A percentile compares a stretch with the other conserved stretches of the same genome.
Conservation (phyloP, 2,113 vertebrate species). For the Talpa occidentalis region DNA sequence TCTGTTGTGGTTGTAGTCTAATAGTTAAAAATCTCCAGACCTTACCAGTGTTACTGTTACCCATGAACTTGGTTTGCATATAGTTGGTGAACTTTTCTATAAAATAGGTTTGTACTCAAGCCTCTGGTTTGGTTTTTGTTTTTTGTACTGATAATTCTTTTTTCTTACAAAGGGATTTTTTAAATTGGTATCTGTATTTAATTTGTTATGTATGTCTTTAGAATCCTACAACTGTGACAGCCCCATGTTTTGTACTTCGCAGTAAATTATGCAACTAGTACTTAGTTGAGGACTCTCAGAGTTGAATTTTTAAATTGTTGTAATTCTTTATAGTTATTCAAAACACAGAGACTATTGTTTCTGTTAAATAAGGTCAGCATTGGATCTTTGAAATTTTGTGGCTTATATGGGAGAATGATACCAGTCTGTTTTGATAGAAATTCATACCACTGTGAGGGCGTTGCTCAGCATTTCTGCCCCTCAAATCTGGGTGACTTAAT, state of each 20-base stretch:
- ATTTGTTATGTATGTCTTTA: constrained; percentile 52
- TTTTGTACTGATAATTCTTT: constrained; percentile 32
- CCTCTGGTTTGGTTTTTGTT: not conserved
- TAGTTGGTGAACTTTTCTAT: constrained; percentile 24
- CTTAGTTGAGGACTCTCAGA: constrained; percentile 31
- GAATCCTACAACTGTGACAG: constrained; percentile 27
- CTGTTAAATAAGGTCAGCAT: constrained; percentile 44
- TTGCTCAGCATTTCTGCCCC: constrained; percentile 51
- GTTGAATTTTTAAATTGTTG: constrained; percentile 52
- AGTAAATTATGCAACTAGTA: constrained; percentile 55
- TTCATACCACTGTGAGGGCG: not conserved
- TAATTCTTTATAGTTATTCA: constrained; percentile 58
- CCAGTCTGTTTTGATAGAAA: constrained; percentile 56
- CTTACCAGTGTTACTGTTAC: constrained; percentile 29
- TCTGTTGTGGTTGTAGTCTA: constrained; percentile 25
- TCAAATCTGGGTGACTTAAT: constrained; percentile 45
- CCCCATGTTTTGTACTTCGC: constrained; percentile 33
- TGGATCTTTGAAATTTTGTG: constrained; percentile 63
- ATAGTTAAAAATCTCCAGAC: constrained; percentile 35
- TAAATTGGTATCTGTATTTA: not conserved
- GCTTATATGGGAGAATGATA: constrained; percentile 34
- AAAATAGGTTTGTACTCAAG: constrained; percentile 23
- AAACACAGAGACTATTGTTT: constrained; percentile 53
- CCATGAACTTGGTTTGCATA: constrained; percentile 57
- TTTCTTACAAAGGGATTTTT: constrained; percentile 21